These are phyloP conservation scores for Drosophila crucigera DNA, from an alignment of 2,888 invertebrate species.

Conservation along the genomic window DNA sequence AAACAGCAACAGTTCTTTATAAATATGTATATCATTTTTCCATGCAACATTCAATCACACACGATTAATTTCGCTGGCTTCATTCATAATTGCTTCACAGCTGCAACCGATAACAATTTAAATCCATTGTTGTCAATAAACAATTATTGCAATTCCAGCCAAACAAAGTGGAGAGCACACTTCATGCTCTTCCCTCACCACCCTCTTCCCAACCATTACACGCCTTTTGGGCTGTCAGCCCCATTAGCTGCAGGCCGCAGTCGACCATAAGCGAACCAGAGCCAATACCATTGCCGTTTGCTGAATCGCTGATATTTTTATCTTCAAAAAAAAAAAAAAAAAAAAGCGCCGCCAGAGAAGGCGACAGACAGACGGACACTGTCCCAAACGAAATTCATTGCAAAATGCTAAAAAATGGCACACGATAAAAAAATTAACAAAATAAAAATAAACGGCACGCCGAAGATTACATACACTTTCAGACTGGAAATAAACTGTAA, in stretches of 20 bases:
- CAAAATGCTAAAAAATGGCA: slow-evolving; percentile 68
- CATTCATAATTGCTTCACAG: slow-evolving; percentile 72
- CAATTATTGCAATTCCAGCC: slow-evolving; percentile 74
- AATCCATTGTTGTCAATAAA: slow-evolving; percentile 78
- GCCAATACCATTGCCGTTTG: slow-evolving; percentile 32
- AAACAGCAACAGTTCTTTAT: not conserved
- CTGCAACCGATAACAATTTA: slow-evolving; percentile 75
- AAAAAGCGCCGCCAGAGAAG: slow-evolving; percentile 67
- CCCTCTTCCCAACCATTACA: not conserved
- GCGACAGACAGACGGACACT: slow-evolving; percentile 22
- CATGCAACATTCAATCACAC: slow-evolving; percentile 46
- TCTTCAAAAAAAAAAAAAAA: slow-evolving; percentile 73
- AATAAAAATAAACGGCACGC: not conserved
- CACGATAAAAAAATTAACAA: slow-evolving; percentile 21
- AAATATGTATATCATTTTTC: not conserved
- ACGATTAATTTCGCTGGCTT: slow-evolving; percentile 16
- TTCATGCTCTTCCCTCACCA: not conserved
- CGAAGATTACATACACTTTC: not conserved
- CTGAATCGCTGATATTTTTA: slow-evolving; percentile 73
- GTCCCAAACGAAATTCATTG: slow-evolving; percentile 68
- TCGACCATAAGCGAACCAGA: slow-evolving; percentile 47
- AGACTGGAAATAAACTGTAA: not conserved
- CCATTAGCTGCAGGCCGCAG: slow-evolving; percentile 70
- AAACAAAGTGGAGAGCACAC: slow-evolving; percentile 34
- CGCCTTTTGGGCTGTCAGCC: slow-evolving; percentile 36